Percentiles rank a stretch among this genome's conserved stretches.
phyloP scores from a whole-genome alignment of 64 coral and sea anemone genomes.

The Dendrophyllia cribrosa region DNA sequence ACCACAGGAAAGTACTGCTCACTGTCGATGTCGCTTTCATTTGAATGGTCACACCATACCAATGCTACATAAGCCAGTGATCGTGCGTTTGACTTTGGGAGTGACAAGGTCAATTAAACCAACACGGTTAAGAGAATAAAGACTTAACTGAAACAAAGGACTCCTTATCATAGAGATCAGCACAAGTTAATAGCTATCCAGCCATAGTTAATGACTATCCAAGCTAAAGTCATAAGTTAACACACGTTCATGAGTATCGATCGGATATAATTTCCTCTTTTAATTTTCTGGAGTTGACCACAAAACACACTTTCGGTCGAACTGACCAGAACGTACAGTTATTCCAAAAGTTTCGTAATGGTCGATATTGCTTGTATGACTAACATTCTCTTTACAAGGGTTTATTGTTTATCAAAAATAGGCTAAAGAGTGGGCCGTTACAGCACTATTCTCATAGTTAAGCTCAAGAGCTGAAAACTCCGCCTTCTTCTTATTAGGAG shows the following conservation, averaged over 20 bases:
- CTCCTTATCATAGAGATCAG: not conserved
- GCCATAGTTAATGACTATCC: not conserved
- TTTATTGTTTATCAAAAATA: not conserved
- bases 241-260: not conserved
- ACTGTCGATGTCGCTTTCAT: too few species aligned
- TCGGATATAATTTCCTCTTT: not conserved
- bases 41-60: too few species aligned
- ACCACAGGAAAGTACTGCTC: too few species aligned
- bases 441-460: too few species aligned
- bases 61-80: too few species aligned
- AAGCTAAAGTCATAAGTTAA: not conserved
- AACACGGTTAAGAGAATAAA: not conserved
- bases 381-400: not conserved
- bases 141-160: not conserved
- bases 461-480: not conserved
- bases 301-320: not conserved
- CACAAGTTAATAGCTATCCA: not conserved
- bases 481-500: not conserved
- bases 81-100: too few species aligned
- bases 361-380: not conserved
- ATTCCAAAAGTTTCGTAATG: not conserved
- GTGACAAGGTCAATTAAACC: not conserved
- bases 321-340: too few species aligned
- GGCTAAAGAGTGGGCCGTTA: not conserved
- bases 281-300: not conserved